phyloP scores from a whole-genome alignment of 2,113 vertebrate genomes.

The Antechinus flavipes region DNA sequence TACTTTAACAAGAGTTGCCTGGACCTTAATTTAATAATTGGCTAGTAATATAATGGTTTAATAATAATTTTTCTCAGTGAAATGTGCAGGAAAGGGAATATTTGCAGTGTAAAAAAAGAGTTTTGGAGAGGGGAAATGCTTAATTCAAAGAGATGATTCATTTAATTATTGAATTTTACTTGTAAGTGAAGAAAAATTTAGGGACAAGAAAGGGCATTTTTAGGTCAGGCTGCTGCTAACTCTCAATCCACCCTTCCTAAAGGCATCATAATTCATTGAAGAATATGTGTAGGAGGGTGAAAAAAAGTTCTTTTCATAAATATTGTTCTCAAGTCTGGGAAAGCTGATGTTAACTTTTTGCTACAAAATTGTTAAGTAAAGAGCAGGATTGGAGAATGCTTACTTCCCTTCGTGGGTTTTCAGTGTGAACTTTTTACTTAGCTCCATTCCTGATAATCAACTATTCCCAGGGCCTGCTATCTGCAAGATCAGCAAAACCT shows the following conservation, averaged over 20 bases:
- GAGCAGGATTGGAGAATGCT: neutral
- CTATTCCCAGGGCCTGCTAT: neutral
- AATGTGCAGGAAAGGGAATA: neutral
- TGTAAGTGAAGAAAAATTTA: neutral
- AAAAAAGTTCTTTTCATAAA: neutral
- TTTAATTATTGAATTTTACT: neutral
- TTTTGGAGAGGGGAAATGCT: neutral
- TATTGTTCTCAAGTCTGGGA: neutral
- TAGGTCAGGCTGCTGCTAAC: neutral
- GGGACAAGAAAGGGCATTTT: neutral
- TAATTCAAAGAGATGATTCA: neutral
- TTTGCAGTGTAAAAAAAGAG: neutral
- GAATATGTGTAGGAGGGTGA: neutral
- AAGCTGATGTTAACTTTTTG: neutral
- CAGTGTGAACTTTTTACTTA: neutral
- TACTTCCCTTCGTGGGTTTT: neutral
- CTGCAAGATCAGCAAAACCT: neutral
- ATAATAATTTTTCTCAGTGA: neutral
- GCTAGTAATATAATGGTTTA: neutral
- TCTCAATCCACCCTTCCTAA: neutral
- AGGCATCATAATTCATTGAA: neutral
- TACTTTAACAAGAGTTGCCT: neutral
- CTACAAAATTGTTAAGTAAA: neutral
- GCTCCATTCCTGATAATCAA: neutral
- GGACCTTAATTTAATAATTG: neutral